A percentile compares a stretch with the other conserved stretches of the same genome.
Evolutionary conservation across 2,797 vertebrate species (phyloP).

Genomic region (Eulemur rubriventer): DNA sequence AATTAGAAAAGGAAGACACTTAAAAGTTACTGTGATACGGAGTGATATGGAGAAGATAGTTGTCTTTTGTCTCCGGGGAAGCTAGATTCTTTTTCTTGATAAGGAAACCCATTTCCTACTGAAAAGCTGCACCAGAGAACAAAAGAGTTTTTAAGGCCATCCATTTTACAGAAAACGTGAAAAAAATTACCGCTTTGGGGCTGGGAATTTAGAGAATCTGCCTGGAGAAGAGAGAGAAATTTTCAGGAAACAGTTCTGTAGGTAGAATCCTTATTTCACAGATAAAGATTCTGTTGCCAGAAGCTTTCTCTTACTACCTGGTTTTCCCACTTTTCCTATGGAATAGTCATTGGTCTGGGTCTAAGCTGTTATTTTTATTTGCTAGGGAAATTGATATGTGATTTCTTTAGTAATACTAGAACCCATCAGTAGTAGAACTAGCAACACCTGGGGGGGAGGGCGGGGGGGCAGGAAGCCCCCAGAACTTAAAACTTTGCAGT

Average conservation of each 20-base stretch:
- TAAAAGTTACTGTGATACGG: background rate
- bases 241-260: background rate
- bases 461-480: too few species aligned
- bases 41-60: background rate
- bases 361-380: constrained; percentile 32
- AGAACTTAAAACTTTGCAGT: background rate
- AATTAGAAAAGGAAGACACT: background rate
- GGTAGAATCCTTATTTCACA: background rate
- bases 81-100: constrained; percentile 15
- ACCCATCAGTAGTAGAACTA: background rate
- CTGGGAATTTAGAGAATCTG: constrained; percentile 20
- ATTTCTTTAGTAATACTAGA: constrained; percentile 40
- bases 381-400: constrained; percentile 8
- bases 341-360: background rate
- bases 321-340: background rate
- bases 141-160: constrained; percentile 35
- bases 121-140: constrained; percentile 39
- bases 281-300: constrained; percentile 10
- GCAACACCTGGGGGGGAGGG: background rate
- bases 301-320: background rate
- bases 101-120: constrained; percentile 50
- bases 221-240: background rate
- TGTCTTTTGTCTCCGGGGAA: constrained; percentile 10
- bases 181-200: background rate
- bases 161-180: constrained; percentile 25